Conservation (phyloP, 2,888 invertebrate genomes). For the Nebria brevicollis region DNA sequence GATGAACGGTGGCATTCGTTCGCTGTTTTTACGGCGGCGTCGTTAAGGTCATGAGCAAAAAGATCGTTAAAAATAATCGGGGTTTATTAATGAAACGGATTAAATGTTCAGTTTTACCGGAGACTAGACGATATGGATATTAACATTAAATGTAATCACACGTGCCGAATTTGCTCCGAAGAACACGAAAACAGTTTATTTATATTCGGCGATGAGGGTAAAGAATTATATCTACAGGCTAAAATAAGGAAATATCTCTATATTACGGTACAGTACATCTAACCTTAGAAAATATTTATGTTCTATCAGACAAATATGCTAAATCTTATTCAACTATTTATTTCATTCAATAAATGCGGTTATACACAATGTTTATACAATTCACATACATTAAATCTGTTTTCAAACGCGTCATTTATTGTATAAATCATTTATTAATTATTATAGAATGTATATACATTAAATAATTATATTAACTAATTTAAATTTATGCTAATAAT, state of each 20-base stretch:
- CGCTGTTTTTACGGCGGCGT: conserved; percentile 47
- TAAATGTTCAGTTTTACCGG: conserved; percentile 29
- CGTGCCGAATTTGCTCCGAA: conserved; percentile 74
- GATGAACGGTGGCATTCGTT: conserved; percentile 45
- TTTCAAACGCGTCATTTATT: too few species aligned
- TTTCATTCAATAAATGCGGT: too few species aligned
- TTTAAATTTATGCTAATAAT: too few species aligned
- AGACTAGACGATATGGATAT: conserved; percentile 52
- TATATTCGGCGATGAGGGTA: conserved; percentile 74
- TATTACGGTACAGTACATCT: conserved; percentile 66
- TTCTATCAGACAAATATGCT: neutral
- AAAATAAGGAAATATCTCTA: conserved; percentile 76
- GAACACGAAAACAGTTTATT: conserved; percentile 70
- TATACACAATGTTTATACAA: too few species aligned
- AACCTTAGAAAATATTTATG: neutral
- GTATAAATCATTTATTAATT: too few species aligned
- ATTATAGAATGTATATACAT: too few species aligned
- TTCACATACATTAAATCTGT: too few species aligned
- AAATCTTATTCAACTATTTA: too few species aligned
- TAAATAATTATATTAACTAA: too few species aligned
- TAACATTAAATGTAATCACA: conserved; percentile 61
- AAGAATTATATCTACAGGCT: conserved; percentile 71
- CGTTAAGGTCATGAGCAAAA: conserved; percentile 47
- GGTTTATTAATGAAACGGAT: conserved; percentile 46
- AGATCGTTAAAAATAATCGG: conserved; percentile 47